A percentile compares a stretch with the other conserved stretches of the same genome.
These are phyloP conservation scores for Rhodeus uyekii DNA, from an alignment of 2,797 vertebrate genomes.

Conservation along the genomic window DNA sequence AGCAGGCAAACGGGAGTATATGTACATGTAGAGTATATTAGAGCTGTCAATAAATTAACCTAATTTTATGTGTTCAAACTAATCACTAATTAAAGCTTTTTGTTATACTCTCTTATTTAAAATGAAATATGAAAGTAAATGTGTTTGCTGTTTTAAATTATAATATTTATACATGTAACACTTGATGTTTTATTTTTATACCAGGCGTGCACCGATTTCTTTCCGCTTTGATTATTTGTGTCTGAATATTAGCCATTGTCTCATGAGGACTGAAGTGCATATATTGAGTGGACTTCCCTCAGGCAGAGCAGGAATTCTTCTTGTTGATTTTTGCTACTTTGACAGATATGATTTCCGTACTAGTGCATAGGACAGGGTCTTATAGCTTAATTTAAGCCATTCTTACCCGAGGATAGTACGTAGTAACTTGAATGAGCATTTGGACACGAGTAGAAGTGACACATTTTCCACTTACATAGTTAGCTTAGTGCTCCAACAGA, in stretches of 20 bases:
- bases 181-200: background rate
- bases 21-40: background rate
- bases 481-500: background rate
- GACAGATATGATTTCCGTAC: slow-evolving; percentile 77
- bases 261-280: slow-evolving; percentile 59
- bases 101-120: background rate
- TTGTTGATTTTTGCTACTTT: slow-evolving; percentile 78
- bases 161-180: background rate
- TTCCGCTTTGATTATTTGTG: background rate
- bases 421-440: slow-evolving; percentile 73
- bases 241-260: background rate
- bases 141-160: background rate
- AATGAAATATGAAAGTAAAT: background rate
- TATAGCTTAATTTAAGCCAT: slow-evolving; percentile 75
- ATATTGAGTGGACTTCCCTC: slow-evolving; percentile 69
- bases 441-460: slow-evolving; percentile 70
- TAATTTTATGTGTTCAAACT: background rate
- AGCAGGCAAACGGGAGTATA: background rate
- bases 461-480: slow-evolving; percentile 62
- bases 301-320: slow-evolving; percentile 73
- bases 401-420: slow-evolving; percentile 68
- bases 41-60: background rate
- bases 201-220: background rate
- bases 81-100: background rate
- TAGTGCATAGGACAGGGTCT: slow-evolving; percentile 67